These are phyloP conservation scores for Pelvicachromis taeniatus DNA, from an alignment of 2,113 vertebrate species.

Conservation along the genomic window DNA sequence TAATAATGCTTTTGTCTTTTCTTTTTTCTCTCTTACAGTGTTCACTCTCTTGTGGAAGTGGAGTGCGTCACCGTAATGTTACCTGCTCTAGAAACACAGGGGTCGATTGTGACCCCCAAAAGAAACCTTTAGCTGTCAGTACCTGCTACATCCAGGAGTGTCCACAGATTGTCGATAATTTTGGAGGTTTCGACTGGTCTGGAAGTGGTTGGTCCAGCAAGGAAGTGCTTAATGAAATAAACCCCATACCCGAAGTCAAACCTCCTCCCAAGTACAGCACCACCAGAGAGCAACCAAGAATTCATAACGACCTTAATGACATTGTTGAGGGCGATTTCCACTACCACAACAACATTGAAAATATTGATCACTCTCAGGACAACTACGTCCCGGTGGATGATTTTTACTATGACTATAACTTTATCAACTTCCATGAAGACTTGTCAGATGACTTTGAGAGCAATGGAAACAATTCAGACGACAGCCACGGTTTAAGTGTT, in stretches of 20 bases:
- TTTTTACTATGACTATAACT: constrained; percentile 98
- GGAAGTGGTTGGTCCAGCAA: constrained; percentile 86
- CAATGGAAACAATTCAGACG: background rate
- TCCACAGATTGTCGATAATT: constrained; percentile 21
- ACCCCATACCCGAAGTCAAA: constrained; percentile 62
- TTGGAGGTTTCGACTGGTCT: constrained; percentile 74
- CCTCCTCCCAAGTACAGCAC: constrained; percentile 7
- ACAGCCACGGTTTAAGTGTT: background rate
- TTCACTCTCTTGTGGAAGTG: constrained; percentile 80
- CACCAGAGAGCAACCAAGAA: constrained; percentile 45
- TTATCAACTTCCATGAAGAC: constrained; percentile 95
- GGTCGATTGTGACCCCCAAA: constrained; percentile 69
- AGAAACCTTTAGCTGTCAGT: constrained; percentile 54
- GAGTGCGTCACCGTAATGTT: constrained; percentile 71
- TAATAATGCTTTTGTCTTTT: background rate
- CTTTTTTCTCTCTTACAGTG: constrained; percentile 72
- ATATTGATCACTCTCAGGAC: constrained; percentile 32
- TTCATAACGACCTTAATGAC: constrained; percentile 48
- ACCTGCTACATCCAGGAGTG: constrained; percentile 72
- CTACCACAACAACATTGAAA: constrained; percentile 56
- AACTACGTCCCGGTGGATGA: constrained; percentile 82
- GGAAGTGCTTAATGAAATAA: constrained; percentile 83
- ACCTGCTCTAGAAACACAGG: constrained; percentile 76
- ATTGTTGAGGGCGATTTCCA: constrained; percentile 73
- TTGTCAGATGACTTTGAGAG: constrained; percentile 74